These are phyloP conservation scores for Zapus hudsonius DNA, from an alignment of 2,113 vertebrate genomes.

Conservation along the genomic window DNA sequence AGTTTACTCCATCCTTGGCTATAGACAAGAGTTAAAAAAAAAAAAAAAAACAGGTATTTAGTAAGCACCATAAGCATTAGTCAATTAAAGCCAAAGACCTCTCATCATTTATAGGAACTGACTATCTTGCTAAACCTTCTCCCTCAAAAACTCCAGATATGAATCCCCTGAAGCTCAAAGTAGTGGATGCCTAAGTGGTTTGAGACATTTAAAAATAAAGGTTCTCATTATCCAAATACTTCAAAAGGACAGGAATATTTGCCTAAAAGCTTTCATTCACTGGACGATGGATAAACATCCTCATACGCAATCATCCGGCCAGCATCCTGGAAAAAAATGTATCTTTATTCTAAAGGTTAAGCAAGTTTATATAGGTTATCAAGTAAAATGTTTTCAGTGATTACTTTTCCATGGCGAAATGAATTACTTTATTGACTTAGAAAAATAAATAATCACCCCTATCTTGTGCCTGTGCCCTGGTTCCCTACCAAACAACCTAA, in stretches of 20 bases:
- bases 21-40: not conserved
- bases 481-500: constrained; percentile 62
- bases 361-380: constrained; percentile 73
- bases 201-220: constrained; percentile 52
- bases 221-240: not conserved
- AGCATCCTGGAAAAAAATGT: constrained; percentile 75
- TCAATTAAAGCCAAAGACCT: not conserved
- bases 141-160: constrained; percentile 18
- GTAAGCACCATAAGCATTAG: not conserved
- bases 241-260: constrained; percentile 23
- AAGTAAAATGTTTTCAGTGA: constrained; percentile 51
- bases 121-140: not conserved
- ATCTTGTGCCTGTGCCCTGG: constrained; percentile 40
- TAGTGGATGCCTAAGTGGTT: not conserved
- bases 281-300: constrained; percentile 60
- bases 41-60: not conserved
- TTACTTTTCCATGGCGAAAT: constrained; percentile 74
- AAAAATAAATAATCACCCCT: constrained; percentile 64
- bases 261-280: constrained; percentile 56
- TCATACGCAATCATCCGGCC: constrained; percentile 44
- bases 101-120: not conserved
- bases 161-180: not conserved
- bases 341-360: constrained; percentile 64
- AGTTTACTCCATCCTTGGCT: no score
- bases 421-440: constrained; percentile 45